phyloP scores from a whole-genome alignment of 2,888 invertebrate species.

The Lydus trimaculatus region DNA sequence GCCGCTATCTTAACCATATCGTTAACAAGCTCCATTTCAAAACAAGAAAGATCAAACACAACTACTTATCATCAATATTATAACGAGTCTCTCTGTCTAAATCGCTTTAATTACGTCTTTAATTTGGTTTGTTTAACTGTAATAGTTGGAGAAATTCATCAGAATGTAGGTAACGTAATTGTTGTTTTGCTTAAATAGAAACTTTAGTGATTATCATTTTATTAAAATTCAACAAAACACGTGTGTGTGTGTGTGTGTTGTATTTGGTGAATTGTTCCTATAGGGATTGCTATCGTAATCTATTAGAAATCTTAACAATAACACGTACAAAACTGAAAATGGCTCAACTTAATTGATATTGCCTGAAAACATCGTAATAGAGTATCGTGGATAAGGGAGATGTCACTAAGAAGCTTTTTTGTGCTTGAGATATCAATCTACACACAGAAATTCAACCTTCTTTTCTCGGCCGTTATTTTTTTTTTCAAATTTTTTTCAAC shows the following conservation, averaged over 20 bases:
- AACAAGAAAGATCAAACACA: slow-evolving; percentile 20
- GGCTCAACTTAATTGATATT: background rate
- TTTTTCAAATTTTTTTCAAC: background rate
- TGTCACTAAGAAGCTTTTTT: background rate
- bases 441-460: background rate
- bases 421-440: background rate
- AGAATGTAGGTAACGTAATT: background rate
- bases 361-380: background rate
- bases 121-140: too few relatives aligned
- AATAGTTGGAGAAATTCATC: too few relatives aligned
- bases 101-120: too few relatives aligned
- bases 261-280: background rate
- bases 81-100: too few relatives aligned
- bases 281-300: background rate
- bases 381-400: background rate
- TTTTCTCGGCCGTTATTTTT: background rate
- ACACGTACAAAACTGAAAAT: background rate
- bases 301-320: background rate
- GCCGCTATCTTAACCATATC: slow-evolving; percentile 12
- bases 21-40: slow-evolving; percentile 9
- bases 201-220: too few relatives aligned
- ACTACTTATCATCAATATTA: too few relatives aligned
- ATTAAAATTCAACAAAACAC: background rate
- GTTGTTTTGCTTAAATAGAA: background rate
- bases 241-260: background rate